These are phyloP conservation scores for Seira ritae DNA, from an alignment of 2,888 invertebrate genomes.

Conservation along the genomic window DNA sequence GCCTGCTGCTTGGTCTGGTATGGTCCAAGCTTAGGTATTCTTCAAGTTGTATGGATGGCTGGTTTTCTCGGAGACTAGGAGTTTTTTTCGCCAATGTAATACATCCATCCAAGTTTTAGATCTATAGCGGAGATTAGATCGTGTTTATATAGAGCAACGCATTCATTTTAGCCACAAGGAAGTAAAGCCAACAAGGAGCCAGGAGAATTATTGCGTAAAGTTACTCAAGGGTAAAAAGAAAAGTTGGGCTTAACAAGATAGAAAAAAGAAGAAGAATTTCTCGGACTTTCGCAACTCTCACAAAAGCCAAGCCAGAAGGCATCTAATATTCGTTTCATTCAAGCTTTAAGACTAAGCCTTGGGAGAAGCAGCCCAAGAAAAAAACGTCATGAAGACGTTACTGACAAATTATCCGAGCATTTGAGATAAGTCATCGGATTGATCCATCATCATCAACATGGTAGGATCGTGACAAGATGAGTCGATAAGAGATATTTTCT, in stretches of 20 bases:
- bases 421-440: slow-evolving; percentile 67
- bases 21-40: no score
- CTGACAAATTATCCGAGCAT: slow-evolving; percentile 67
- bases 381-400: slow-evolving; percentile 59
- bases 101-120: no score
- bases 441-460: slow-evolving; percentile 67
- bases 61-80: no score
- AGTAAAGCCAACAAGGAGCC: no score
- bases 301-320: background rate
- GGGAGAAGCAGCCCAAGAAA: slow-evolving; percentile 24
- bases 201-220: background rate
- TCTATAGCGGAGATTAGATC: no score
- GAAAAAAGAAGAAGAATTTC: slow-evolving; percentile 35
- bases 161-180: no score
- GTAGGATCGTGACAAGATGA: slow-evolving; percentile 66
- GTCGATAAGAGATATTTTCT: slow-evolving; percentile 46
- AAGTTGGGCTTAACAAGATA: slow-evolving; percentile 12
- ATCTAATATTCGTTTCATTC: no score
- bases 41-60: no score
- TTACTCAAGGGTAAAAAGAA: slow-evolving; percentile 29
- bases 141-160: no score
- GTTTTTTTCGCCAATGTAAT: no score
- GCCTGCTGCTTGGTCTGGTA: no score
- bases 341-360: no score
- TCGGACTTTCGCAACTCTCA: slow-evolving; percentile 44